A percentile compares a stretch with the other conserved stretches of the same genome.
Evolutionary conservation across 1,140 invertebrate genomes (phyloP).

Genomic region (Drosophila erecta): DNA sequence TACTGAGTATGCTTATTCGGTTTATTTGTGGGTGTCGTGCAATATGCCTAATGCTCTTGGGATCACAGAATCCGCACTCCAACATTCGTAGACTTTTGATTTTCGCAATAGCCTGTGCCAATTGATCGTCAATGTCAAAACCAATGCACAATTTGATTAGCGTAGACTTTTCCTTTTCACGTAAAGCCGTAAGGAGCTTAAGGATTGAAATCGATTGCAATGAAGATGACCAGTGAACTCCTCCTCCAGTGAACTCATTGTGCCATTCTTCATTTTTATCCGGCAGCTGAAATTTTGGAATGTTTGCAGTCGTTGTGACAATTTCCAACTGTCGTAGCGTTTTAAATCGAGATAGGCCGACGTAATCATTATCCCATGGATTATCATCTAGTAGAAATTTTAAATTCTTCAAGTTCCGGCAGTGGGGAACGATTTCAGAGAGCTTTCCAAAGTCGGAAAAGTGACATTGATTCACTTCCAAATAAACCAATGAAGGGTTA

Average conservation of each 20-base stretch:
- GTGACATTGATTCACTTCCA: slow-evolving; percentile 13
- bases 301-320: background rate
- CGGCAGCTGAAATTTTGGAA: background rate
- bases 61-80: slow-evolving; percentile 18
- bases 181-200: slow-evolving; percentile 7
- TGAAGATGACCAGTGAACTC: too few species aligned
- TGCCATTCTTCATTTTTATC: background rate
- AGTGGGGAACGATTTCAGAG: slow-evolving; percentile 20
- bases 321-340: slow-evolving; percentile 14
- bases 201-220: background rate
- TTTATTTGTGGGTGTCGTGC: background rate
- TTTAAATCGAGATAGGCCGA: background rate
- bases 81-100: slow-evolving; percentile 7
- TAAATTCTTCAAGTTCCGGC: slow-evolving; percentile 11
- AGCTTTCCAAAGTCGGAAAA: slow-evolving; percentile 16
- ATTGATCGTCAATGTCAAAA: slow-evolving; percentile 15
- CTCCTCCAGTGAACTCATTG: too few species aligned
- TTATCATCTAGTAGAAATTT: slow-evolving; percentile 20
- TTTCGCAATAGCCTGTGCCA: slow-evolving; percentile 6
- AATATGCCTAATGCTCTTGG: slow-evolving; percentile 11
- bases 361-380: slow-evolving; percentile 7
- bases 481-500: background rate
- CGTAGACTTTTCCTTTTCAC: background rate
- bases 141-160: slow-evolving; percentile 2
- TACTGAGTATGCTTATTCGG: background rate